Percentiles rank a stretch among this genome's conserved stretches.
phyloP scores from a whole-genome alignment of 2,113 vertebrate species.

The Oxygymnocypris stewartii region DNA sequence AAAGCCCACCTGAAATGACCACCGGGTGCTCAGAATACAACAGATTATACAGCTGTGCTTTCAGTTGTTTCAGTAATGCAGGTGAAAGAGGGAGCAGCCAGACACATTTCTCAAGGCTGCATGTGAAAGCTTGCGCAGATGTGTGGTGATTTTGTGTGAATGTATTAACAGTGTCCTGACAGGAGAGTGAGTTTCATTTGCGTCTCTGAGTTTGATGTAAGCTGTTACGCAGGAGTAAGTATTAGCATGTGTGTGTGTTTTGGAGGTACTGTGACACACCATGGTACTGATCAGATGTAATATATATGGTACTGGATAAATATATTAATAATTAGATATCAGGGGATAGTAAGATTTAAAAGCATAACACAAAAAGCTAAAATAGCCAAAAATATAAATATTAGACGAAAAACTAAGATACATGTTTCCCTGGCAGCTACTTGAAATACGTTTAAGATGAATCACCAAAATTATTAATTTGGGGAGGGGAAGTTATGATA shows the following conservation, averaged over 20 bases:
- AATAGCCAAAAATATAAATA: background rate
- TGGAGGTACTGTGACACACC: background rate
- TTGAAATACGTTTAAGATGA: no score
- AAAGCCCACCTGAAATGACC: background rate
- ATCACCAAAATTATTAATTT: no score
- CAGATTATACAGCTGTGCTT: background rate
- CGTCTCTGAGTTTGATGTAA: background rate
- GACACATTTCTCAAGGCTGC: conserved; percentile 5
- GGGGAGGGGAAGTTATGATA: no score
- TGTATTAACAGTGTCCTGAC: background rate
- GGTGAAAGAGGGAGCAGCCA: conserved; percentile 27
- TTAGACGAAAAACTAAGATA: no score
- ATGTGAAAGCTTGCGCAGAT: background rate
- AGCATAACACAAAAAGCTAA: background rate
- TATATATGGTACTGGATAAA: background rate
- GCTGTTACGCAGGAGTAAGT: background rate
- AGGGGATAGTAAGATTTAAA: background rate
- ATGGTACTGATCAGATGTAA: background rate
- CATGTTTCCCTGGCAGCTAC: no score
- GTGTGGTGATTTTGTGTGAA: conserved; percentile 6
- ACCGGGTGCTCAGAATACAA: background rate
- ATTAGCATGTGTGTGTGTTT: background rate
- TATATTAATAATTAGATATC: background rate
- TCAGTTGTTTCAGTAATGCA: background rate
- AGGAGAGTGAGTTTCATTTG: conserved; percentile 1